Percentiles rank a stretch among this genome's conserved stretches.
Conservation (phyloP, 2,113 vertebrate genomes). For the Montifringilla adamsi region DNA sequence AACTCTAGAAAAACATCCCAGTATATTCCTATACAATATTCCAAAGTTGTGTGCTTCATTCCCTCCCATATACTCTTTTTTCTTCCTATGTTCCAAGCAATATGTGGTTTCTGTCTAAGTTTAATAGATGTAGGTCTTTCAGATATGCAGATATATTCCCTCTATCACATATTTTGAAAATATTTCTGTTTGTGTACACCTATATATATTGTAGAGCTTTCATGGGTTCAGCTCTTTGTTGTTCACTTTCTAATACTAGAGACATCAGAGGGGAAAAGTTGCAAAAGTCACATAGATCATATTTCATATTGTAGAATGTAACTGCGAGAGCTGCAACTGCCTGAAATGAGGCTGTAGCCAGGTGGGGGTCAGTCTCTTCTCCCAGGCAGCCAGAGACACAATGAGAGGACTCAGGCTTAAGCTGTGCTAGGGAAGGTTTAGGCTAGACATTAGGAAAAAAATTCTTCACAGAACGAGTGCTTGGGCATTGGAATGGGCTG, state of each 20-base stretch:
- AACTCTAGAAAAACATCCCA: not conserved
- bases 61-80: not conserved
- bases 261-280: not conserved
- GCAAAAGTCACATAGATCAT: not conserved
- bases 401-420: not conserved
- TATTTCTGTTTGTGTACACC: not conserved
- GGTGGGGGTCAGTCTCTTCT: accelerated
- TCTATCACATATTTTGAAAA: not conserved
- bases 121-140: not conserved
- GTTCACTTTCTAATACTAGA: not conserved
- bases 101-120: not conserved
- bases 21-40: not conserved
- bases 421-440: not conserved
- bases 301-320: not conserved
- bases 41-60: not conserved
- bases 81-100: not conserved
- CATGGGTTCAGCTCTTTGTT: not conserved
- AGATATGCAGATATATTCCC: not conserved
- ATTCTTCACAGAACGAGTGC: not conserved
- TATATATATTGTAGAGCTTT: not conserved
- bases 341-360: not conserved
- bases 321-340: not conserved
- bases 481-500: not conserved
- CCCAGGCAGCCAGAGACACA: not conserved
- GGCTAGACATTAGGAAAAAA: not conserved